Percentiles rank a stretch among this genome's conserved stretches.
These are phyloP conservation scores for Paralvinella palmiformis DNA, from an alignment of 1,140 invertebrate genomes.

Conservation along the genomic window DNA sequence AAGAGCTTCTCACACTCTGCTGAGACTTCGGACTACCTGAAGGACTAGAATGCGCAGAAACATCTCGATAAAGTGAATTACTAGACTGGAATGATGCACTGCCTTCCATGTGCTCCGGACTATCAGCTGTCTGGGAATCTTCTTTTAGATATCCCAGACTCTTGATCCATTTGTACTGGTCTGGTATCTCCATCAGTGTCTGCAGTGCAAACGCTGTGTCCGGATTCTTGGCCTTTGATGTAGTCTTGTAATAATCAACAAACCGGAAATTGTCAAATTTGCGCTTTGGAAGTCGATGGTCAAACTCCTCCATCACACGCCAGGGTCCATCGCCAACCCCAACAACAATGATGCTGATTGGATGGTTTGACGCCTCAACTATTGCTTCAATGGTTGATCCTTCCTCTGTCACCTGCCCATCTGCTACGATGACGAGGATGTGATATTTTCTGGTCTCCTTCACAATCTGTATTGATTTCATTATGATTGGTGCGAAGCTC, in stretches of 20 bases:
- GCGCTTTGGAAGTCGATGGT: constrained; percentile 53
- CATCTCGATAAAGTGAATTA: no score
- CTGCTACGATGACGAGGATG: constrained; percentile 35
- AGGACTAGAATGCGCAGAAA: no score
- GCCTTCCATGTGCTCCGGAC: no score
- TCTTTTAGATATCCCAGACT: neutral
- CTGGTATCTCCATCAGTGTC: constrained; percentile 55
- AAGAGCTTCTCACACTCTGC: no score
- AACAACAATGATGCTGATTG: constrained; percentile 57
- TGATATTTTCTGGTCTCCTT: constrained; percentile 28
- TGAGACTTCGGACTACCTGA: no score
- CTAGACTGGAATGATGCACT: no score
- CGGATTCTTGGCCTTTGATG: constrained; percentile 49
- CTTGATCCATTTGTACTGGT: constrained; percentile 53
- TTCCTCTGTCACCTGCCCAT: constrained; percentile 55
- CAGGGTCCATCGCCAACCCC: constrained; percentile 58
- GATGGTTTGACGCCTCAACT: constrained; percentile 53
- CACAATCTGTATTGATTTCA: constrained; percentile 52
- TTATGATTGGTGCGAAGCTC: constrained; percentile 54
- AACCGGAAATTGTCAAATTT: constrained; percentile 59
- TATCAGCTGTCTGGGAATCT: no score
- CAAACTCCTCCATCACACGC: constrained; percentile 55
- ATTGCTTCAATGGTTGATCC: constrained; percentile 51
- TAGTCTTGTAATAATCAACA: constrained; percentile 53
- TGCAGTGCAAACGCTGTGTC: constrained; percentile 53